These are phyloP conservation scores for Geophilus truncorum DNA, from an alignment of 2,888 invertebrate species.

Conservation along the genomic window DNA sequence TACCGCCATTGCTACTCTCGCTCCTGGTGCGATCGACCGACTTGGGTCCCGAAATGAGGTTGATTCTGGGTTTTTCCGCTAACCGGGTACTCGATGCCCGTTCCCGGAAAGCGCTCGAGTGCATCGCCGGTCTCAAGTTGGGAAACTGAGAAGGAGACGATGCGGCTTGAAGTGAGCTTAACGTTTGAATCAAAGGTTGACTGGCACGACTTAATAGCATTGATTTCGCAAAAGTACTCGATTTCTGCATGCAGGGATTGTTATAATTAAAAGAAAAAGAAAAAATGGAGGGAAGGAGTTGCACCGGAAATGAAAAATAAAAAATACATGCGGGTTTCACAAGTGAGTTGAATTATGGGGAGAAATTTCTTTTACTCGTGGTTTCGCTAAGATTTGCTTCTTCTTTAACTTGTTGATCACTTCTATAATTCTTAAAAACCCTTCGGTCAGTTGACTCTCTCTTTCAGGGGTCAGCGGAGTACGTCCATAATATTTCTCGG, in stretches of 20 bases:
- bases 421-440: slow-evolving; percentile 63
- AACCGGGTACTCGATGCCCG: slow-evolving; percentile 81
- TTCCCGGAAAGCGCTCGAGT: slow-evolving; percentile 62
- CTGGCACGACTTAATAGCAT: slow-evolving; percentile 6
- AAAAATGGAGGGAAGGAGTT: slow-evolving; percentile 29
- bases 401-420: slow-evolving; percentile 82
- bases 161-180: neutral
- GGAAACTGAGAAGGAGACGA: slow-evolving; percentile 27
- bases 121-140: neutral
- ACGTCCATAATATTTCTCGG: slow-evolving; percentile 77
- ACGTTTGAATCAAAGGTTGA: slow-evolving; percentile 6
- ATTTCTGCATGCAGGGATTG: slow-evolving; percentile 50
- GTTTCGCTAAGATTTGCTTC: neutral
- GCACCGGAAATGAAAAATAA: too few species aligned
- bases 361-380: neutral
- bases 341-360: neutral
- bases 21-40: slow-evolving; percentile 39
- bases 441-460: slow-evolving; percentile 45
- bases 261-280: slow-evolving; percentile 27
- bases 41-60: slow-evolving; percentile 53
- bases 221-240: slow-evolving; percentile 33
- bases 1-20: slow-evolving; percentile 46
- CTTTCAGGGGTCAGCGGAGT: slow-evolving; percentile 57
- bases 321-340: neutral
- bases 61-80: slow-evolving; percentile 65